These are phyloP conservation scores for Allygus modestus DNA, from an alignment of 2,888 invertebrate species.

Conservation along the genomic window DNA sequence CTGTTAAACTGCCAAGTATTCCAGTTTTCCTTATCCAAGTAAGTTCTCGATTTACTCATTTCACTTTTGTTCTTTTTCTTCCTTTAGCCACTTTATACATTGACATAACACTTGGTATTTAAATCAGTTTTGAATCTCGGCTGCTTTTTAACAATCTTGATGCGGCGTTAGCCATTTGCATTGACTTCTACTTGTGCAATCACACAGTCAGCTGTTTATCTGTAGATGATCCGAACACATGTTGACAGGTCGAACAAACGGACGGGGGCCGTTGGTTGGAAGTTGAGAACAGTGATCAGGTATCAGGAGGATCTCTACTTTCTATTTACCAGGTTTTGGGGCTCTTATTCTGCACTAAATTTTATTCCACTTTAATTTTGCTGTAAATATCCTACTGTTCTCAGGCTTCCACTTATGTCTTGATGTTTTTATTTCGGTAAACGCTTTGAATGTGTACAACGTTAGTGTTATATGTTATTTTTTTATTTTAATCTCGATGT, in stretches of 20 bases:
- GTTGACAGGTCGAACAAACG: slow-evolving; percentile 74
- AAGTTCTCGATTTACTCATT: too few relatives aligned
- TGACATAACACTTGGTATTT: too few relatives aligned
- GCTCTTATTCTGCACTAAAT: slow-evolving; percentile 16
- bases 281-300: slow-evolving; percentile 71
- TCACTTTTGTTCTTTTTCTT: too few relatives aligned
- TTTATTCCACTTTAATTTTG: slow-evolving; percentile 20
- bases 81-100: too few relatives aligned
- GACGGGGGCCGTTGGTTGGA: slow-evolving; percentile 76
- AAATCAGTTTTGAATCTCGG: too few relatives aligned
- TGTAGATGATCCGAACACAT: slow-evolving; percentile 18
- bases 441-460: slow-evolving; percentile 20
- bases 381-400: slow-evolving; percentile 28
- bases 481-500: slow-evolving; percentile 5
- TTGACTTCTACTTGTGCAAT: too few relatives aligned
- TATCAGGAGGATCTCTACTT: not conserved
- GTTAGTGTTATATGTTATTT: not conserved
- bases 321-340: slow-evolving; percentile 27
- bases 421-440: slow-evolving; percentile 17
- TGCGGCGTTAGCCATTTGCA: too few relatives aligned
- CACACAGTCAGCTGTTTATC: too few relatives aligned
- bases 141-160: too few relatives aligned
- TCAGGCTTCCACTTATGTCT: not conserved
- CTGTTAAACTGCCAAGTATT: too few relatives aligned
- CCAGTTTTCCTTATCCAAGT: too few relatives aligned